Base-by-base conservation (phyloP, 2,888 invertebrate genomes). In the Lasioglossum villosulum region DNA sequence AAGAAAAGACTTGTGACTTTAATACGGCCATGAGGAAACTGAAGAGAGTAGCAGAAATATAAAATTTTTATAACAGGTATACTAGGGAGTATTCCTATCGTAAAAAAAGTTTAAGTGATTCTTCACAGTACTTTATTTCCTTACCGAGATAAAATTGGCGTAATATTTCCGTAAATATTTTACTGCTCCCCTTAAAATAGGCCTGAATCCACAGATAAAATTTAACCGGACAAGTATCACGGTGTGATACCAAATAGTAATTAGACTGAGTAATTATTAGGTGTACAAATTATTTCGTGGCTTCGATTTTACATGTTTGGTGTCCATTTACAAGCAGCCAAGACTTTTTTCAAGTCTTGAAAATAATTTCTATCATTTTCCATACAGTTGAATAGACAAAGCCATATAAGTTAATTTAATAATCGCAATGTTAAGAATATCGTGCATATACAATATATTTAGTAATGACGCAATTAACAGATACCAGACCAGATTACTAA, bases 31-130 rank as follows among this genome's bases (percentile, higher is more conserved):
- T n/a, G 0, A n/a, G 63, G 14, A 27, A 10, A 19, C 48, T 39
- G 72, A 30, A 42, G 5, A 16, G 27, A 34, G 27, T 19, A 37
- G 30, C 10, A 71, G 72, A 30, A 59, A 78, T 39, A 66, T 63
- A 39, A 72, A 72, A n/a, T 14, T 48, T 78, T 59, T 59, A 56
- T 66, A 76, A 78, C 42, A 78, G 39, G 27, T 42, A 56, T 23
- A 19, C 23, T 4, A 34, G 4, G 8, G 3, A 39, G 63, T 19
- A 19, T 73, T 73, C 39, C 59, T 66, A 73, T 52, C 39, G 66
- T 70, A 42, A 48, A n/a, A 78, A 8, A 42, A 23, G 27, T 19
- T 37, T 27, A 34, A 73, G 19, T 78, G 30, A 82, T 72, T 52
- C 19, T 39, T 39, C 30, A 59, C 16, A 30, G 42, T 16, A 66